Base-by-base conservation (phyloP, 2,113 vertebrate genomes). In the Picathartes gymnocephalus region DNA sequence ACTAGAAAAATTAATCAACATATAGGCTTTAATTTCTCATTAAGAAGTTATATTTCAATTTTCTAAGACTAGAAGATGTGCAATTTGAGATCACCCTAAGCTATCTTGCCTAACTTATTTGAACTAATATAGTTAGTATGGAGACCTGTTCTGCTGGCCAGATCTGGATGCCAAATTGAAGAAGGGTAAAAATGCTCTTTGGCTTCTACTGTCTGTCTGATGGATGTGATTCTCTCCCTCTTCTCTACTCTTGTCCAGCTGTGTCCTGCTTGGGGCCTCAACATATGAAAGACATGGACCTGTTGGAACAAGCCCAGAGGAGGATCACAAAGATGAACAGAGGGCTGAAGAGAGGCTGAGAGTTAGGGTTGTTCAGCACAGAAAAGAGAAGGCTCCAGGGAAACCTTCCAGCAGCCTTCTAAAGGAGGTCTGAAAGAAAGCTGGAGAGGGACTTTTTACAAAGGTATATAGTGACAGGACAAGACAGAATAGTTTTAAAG, bases 211-310 rank as follows among this genome's bases (percentile, higher is more conserved):
- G 24, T 14, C 14, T 65, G 9, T 27, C 10, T 56, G 33, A 45
- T 11, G 13, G 3, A 74, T 1, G 0, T 19, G 25, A 57, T 31
- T 51, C 28, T 80, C 3, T 22, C 5, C 8, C 44, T 74, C 15
- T 61, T 24, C 9, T 50, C n/a, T 9, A 2, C 11, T 44, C 22
- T n/a, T 24, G 1, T 62, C 58, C 28, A n/a, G n/a, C 40, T 47
- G 5, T 9, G 25, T 68, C 23, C 33, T 61, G 4, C 14, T 39
- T 84, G 37, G 10, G 9, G 5, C 1, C 1, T 12, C 42, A 68
- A 11, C 8, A 54, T 31, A 11, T 28, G n/a, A n/a, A 54, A 50
- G 8, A 37, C 13, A 17, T 17, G 18, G 37, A 40, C 7, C 6
- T 82, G 22, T 16, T 65, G n/a, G 35, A 48, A 9, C 1, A 5